Evolutionary conservation across 1,140 invertebrate genomes (phyloP).

Genomic region (Subanguina moxae): DNA sequence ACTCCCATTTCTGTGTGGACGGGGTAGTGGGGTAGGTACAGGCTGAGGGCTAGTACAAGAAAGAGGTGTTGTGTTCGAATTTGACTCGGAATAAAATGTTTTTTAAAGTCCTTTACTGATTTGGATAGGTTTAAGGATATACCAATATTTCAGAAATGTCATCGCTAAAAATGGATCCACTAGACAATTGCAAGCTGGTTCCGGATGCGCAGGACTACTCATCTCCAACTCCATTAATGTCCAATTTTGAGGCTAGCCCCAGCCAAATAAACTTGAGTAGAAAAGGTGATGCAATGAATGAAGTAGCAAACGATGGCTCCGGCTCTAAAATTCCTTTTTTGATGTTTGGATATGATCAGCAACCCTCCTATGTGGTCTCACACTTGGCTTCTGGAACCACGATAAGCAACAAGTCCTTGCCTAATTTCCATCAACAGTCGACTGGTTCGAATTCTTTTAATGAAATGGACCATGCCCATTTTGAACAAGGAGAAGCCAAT

Average conservation of each 20-base stretch:
- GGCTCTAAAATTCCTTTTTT: constrained; percentile 20
- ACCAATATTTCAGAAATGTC: constrained; percentile 30
- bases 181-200: not conserved
- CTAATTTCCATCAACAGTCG: constrained; percentile 14
- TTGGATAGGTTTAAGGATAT: too few relatives aligned
- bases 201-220: not conserved
- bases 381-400: constrained; percentile 31
- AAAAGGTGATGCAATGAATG: not conserved
- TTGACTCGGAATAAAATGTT: too few relatives aligned
- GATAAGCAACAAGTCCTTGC: constrained; percentile 25
- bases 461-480: not conserved
- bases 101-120: too few relatives aligned
- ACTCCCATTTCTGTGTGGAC: not conserved
- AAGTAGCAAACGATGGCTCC: not conserved
- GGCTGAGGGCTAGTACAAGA: too few relatives aligned
- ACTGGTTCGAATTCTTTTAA: not conserved
- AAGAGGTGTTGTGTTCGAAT: too few relatives aligned
- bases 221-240: not conserved
- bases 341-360: constrained; percentile 46
- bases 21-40: too few relatives aligned
- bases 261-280: not conserved
- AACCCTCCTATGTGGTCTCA: constrained; percentile 42
- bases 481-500: not conserved
- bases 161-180: constrained; percentile 35
- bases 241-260: not conserved